phyloP scores from a whole-genome alignment of 2,797 vertebrate species.

The Xenops minutus region DNA sequence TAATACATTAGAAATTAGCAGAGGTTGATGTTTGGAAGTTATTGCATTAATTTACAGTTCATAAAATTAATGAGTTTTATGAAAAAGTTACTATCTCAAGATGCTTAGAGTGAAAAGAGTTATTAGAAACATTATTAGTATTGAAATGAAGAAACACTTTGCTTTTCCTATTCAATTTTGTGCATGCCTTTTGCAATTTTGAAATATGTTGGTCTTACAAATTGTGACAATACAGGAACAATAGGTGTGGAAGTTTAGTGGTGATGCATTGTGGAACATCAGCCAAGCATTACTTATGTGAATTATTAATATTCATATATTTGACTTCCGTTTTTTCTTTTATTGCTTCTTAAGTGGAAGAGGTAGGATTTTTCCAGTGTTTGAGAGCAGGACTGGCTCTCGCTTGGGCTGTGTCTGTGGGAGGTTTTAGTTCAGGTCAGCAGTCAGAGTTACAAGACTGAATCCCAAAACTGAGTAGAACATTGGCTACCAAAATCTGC shows the following conservation, averaged over 20 bases:
- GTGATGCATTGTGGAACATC: background rate
- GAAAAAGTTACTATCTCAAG: background rate
- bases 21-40: background rate
- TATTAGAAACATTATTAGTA: background rate
- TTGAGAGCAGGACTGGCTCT: background rate
- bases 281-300: background rate
- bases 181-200: background rate
- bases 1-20: background rate
- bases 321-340: background rate
- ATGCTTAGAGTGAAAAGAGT: background rate
- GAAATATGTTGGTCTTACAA: background rate
- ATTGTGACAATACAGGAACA: fast-evolving
- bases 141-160: background rate
- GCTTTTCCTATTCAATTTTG: background rate
- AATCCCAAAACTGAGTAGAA: background rate
- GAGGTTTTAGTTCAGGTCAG: background rate
- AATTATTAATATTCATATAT: background rate
- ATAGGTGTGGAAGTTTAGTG: background rate
- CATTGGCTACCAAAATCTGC: background rate
- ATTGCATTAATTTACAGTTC: background rate
- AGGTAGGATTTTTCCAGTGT: background rate
- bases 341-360: background rate
- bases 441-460: background rate
- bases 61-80: constrained; percentile 19
- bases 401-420: background rate